phyloP scores from a whole-genome alignment of 2,797 vertebrate genomes.

The Typhlichthys eigenmanni region DNA sequence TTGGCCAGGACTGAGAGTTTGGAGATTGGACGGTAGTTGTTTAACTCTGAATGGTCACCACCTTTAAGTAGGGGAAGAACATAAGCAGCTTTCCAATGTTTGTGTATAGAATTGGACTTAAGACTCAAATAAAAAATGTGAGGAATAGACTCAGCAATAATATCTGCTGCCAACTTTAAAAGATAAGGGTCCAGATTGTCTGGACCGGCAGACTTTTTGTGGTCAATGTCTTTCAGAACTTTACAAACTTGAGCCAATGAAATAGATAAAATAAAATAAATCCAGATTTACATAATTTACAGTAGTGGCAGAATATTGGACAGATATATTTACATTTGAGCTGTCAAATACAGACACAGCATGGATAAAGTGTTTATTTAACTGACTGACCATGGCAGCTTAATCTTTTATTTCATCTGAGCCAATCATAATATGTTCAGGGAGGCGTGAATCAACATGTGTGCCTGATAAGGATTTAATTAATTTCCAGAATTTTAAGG shows the following conservation, averaged over 20 bases:
- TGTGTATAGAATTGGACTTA: background rate
- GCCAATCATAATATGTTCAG: background rate
- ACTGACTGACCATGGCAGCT: background rate
- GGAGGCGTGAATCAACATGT: background rate
- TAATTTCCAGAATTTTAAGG: background rate
- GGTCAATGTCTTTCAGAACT: too few relatives aligned
- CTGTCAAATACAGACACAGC: background rate
- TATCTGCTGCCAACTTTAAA: too few relatives aligned
- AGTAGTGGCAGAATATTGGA: background rate
- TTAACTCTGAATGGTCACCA: too few relatives aligned
- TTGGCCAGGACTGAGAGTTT: too few relatives aligned
- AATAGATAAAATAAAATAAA: too few relatives aligned
- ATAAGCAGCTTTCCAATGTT: background rate
- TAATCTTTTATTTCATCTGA: background rate
- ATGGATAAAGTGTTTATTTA: background rate
- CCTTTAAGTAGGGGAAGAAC: too few relatives aligned
- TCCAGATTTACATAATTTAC: background rate
- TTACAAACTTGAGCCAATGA: too few relatives aligned
- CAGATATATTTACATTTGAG: background rate
- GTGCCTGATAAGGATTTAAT: slow-evolving; percentile 1
- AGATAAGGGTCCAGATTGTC: too few relatives aligned
- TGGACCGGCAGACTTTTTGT: too few relatives aligned
- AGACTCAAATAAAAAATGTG: too few relatives aligned
- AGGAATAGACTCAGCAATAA: too few relatives aligned
- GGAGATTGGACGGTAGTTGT: too few relatives aligned